A percentile compares a stretch with the other conserved stretches of the same genome.
Conservation (phyloP, 2,888 invertebrate genomes). For the Danaus chrysippus region DNA sequence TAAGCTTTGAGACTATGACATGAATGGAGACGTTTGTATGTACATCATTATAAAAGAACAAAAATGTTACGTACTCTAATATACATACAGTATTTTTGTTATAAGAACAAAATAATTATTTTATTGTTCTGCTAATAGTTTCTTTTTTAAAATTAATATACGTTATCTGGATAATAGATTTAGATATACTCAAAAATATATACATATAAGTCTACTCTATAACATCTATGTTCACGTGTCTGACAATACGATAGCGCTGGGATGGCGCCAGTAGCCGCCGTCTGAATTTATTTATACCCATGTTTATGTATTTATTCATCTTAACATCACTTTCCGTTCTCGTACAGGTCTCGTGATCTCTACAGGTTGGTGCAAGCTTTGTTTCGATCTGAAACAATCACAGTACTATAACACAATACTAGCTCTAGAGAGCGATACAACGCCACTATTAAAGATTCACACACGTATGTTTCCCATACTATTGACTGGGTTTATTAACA, state of each 20-base stretch:
- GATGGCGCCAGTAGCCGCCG: constrained; percentile 76
- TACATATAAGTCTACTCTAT: constrained; percentile 40
- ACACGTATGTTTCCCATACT: too few relatives aligned
- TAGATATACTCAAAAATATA: not conserved
- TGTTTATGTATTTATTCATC: constrained; percentile 72
- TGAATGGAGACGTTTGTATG: constrained; percentile 41
- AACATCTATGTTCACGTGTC: constrained; percentile 46
- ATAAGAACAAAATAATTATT: too few relatives aligned
- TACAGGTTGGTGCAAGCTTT: not conserved
- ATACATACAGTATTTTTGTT: too few relatives aligned
- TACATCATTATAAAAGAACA: not conserved
- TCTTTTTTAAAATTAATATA: too few relatives aligned
- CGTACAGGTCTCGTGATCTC: constrained; percentile 5
- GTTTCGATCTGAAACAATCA: too few relatives aligned
- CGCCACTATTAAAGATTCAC: too few relatives aligned
- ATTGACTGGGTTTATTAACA: too few relatives aligned
- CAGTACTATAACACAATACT: too few relatives aligned
- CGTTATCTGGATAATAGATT: too few relatives aligned
- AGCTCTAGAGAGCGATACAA: too few relatives aligned
- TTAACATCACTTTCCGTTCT: constrained; percentile 36
- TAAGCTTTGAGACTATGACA: constrained; percentile 60
- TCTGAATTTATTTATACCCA: constrained; percentile 74
- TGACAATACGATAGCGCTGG: constrained; percentile 69
- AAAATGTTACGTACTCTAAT: not conserved
- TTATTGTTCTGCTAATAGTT: too few relatives aligned